Base-by-base conservation (phyloP, 2,113 vertebrate genomes). In the Patagioenas fasciata region DNA sequence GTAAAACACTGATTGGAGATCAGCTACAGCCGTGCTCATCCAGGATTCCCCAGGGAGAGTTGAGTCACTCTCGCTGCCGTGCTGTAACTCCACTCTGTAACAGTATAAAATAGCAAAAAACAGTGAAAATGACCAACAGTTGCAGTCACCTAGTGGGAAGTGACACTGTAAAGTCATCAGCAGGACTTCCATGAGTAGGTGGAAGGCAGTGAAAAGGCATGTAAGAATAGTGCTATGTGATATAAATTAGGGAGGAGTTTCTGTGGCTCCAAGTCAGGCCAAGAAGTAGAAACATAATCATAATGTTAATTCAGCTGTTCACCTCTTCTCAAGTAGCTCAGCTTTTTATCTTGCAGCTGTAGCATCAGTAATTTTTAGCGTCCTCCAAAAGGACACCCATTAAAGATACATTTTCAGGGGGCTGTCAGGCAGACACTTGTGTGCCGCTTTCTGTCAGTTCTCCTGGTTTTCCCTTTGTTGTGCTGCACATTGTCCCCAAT, bases 31-130 rank as follows among this genome's bases (percentile, higher is more conserved):
- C 0, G 25, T 26, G 21, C 44, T 80, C 11, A 5, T 32, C n/a
- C 24, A 13, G 36, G 32, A 4, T 48, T 80, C 71, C 71, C 40
- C 20, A 21, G 18, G 71, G 1, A 31, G 26, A 26, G 32, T 17
- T 11, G 26, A 34, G 29, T 56, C 54, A 15, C 26, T 40, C 36
- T 51, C 2, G 0, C 51, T 79, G 69, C 73, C 2, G 0, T 66
- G 42, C 54, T 0, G 1, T 9, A 23, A 50, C 47, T 51, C 47
- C 0, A 1, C 53, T 58, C 44, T 28, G 10, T 15, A 73, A 44
- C 64, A 58, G 42, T n/a, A 25, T 11, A 44, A 71, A 78, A 20
- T 8, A 72, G 56, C 42, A 32, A 53, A 91, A 93, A 72, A 0
- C 44, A 8, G 23, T 29, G 85, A 73, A 77, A 86, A 77, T 44